Evolutionary conservation across 1,140 invertebrate species (phyloP), one percentile per base, ranked within the genome.

Genomic region (Orius laevigatus): DNA sequence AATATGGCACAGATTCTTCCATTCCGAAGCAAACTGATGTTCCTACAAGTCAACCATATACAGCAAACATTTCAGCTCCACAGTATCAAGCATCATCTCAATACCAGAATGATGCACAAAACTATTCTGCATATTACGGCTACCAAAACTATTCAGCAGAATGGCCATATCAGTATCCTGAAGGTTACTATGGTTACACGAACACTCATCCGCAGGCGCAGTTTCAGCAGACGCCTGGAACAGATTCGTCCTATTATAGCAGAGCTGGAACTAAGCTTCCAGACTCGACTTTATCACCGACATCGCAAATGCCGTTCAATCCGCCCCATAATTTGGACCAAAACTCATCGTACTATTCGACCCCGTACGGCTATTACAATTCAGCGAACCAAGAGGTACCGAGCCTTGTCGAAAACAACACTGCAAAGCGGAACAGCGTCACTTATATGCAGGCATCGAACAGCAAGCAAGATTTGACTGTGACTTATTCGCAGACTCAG

Each of bases 361-460:
- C n/a, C 20, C 43, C n/a, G 41, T 39, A 49, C 48, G 19, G 20
- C 38, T n/a, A 40, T 25, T 12, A 52, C 38, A 18, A 36, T 45
- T 2, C 31, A 52, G 43, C 39, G 6, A 32, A 12, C 48, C 11
- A n/a, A 38, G 38, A 3, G 48, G 36, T 36, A 44, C n/a, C 41
- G 14, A n/a, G 49, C 10, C 32, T 25, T 40, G 5, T 31, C 45
- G 15, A 32, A n/a, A 11, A 41, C 25, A 51, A 33, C 36, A 4
- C 46, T 25, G 15, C 38, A 32, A 31, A 43, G 18, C 25, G 44
- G 18, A 55, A 50, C 33, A 42, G 50, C 5, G 49, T 56, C 46
- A 57, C 55, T 3, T 58, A 58, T 39, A 58, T 58, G 53, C 55
- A 57, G 45, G 56, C 56, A 1, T 54, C 56, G 9, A 56, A 51